phyloP scores from a whole-genome alignment of 2,888 invertebrate genomes.

The Listrodromus nycthemerus region DNA sequence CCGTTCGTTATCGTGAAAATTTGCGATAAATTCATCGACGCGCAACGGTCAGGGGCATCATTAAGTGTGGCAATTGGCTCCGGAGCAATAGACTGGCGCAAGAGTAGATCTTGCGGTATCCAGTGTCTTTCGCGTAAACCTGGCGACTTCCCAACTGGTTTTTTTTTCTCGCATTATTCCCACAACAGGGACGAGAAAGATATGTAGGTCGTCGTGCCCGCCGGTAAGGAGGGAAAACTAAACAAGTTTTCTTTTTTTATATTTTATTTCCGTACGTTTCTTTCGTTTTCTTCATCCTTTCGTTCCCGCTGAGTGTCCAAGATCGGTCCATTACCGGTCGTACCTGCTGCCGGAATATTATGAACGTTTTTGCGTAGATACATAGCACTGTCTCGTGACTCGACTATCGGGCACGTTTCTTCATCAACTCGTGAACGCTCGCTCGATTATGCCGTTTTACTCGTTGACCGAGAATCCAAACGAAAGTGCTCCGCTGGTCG shows the following conservation, averaged over 20 bases:
- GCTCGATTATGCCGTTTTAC: constrained; percentile 27
- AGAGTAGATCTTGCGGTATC: constrained; percentile 16
- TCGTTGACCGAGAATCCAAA: constrained; percentile 34
- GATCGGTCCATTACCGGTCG: not conserved
- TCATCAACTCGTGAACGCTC: constrained; percentile 8
- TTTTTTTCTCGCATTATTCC: constrained; percentile 24
- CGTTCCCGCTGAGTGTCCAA: constrained; percentile 14
- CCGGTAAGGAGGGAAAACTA: constrained; percentile 77
- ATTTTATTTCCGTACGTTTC: constrained; percentile 21
- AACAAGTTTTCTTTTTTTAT: constrained; percentile 63
- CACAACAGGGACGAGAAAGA: constrained; percentile 31
- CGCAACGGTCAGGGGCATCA: constrained; percentile 3
- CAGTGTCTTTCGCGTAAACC: constrained; percentile 17
- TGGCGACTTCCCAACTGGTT: constrained; percentile 43
- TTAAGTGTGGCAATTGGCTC: not conserved
- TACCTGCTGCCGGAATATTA: not conserved
- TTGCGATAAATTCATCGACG: not conserved
- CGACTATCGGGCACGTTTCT: not conserved
- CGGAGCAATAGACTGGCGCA: constrained; percentile 6
- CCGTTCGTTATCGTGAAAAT: not conserved
- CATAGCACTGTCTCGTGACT: not conserved
- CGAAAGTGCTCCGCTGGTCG: not conserved
- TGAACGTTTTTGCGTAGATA: not conserved
- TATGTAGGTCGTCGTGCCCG: constrained; percentile 68
- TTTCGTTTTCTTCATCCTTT: constrained; percentile 43